Conservation (phyloP, 2,797 vertebrate species). For the Eulemur rubriventer region DNA sequence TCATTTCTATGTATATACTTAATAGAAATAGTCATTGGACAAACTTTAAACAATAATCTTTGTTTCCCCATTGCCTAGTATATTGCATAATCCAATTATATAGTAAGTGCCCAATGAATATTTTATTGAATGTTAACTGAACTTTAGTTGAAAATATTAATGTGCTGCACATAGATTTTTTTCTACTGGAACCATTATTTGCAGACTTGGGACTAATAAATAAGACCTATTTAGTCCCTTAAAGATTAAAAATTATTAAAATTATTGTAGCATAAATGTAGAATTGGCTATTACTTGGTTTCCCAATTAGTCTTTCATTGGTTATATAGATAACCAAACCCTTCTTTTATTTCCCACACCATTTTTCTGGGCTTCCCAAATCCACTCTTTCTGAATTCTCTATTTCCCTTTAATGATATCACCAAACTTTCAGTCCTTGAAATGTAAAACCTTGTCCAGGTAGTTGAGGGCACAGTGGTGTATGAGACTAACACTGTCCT, state of each 20-base stretch:
- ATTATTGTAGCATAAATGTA: not conserved
- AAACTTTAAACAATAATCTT: conserved; percentile 32
- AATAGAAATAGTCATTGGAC: conserved; percentile 15
- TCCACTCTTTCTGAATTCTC: not conserved
- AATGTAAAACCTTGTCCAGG: not conserved
- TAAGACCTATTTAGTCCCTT: not conserved
- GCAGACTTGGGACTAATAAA: not conserved
- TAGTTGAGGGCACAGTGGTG: not conserved
- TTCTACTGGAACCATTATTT: not conserved
- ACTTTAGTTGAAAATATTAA: conserved; percentile 27
- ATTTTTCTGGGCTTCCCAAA: not conserved
- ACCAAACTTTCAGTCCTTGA: not conserved
- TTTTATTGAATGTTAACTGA: conserved; percentile 48
- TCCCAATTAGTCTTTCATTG: not conserved
- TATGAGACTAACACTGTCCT: not conserved
- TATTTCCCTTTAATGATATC: not conserved
- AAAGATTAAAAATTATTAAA: conserved; percentile 18
- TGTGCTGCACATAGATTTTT: not conserved
- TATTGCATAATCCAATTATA: not conserved
- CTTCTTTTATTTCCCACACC: not conserved
- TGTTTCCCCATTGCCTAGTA: not conserved
- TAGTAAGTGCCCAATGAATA: not conserved
- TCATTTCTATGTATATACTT: not conserved
- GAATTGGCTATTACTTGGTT: not conserved
- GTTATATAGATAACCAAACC: not conserved